These are phyloP conservation scores for Lithosia quadra DNA, from an alignment of 2,888 invertebrate genomes.

Conservation along the genomic window DNA sequence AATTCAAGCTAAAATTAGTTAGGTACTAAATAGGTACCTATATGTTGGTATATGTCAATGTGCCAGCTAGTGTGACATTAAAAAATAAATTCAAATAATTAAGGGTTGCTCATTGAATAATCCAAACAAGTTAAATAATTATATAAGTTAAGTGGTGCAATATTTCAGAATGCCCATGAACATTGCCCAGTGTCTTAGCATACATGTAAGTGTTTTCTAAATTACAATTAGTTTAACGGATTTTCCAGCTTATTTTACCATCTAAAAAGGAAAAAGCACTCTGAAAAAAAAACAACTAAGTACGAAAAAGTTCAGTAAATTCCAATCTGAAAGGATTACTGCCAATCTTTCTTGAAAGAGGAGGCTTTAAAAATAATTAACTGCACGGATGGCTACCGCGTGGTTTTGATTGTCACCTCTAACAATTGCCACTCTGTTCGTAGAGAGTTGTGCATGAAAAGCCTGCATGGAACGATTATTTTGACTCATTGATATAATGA, in stretches of 20 bases:
- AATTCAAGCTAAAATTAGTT: not conserved
- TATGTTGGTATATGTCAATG: not conserved
- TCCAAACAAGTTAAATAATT: too few species aligned
- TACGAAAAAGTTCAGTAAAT: not conserved
- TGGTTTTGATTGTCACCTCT: not conserved
- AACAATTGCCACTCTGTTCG: not conserved
- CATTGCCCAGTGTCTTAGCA: too few species aligned
- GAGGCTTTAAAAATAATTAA: constrained; percentile 1
- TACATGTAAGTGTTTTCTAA: too few species aligned
- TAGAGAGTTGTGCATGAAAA: not conserved
- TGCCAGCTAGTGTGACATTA: not conserved
- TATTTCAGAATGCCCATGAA: too few species aligned
- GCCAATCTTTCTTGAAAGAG: not conserved
- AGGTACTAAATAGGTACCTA: not conserved
- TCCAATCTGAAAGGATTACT: not conserved
- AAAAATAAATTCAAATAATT: too few species aligned
- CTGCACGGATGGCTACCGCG: not conserved
- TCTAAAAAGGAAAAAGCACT: not conserved
- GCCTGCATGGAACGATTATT: too few species aligned
- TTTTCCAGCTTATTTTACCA: not conserved
- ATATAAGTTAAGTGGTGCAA: too few species aligned
- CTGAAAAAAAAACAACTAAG: not conserved
- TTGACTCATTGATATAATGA: too few species aligned
- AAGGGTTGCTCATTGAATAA: too few species aligned
- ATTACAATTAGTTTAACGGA: not conserved